Evolutionary conservation across 2,113 vertebrate species (phyloP).

Genomic region (Diadophis punctatus): DNA sequence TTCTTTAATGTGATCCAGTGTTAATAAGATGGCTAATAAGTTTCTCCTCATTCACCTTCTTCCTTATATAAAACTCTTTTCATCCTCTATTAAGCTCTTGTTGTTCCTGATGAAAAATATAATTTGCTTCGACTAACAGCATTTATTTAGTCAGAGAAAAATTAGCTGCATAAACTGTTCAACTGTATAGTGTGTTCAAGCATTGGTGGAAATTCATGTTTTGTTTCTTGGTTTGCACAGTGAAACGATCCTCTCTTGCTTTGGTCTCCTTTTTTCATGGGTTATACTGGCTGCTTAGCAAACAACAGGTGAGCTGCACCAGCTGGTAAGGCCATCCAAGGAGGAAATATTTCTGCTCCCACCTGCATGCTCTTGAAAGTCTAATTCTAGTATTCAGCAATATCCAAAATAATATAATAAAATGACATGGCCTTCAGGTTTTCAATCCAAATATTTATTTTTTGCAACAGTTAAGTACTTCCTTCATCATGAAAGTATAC

Average conservation of each 20-base stretch:
- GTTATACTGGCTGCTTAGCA: conserved; percentile 35
- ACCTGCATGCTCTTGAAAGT: conserved; percentile 27
- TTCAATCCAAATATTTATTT: not conserved
- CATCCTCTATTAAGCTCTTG: not conserved
- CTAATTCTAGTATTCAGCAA: conserved; percentile 30
- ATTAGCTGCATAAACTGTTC: not conserved
- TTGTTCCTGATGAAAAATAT: not conserved
- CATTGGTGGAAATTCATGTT: conserved; percentile 22
- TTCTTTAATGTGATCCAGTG: not conserved
- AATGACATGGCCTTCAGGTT: not conserved
- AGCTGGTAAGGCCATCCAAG: conserved; percentile 36
- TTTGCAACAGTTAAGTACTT: not conserved
- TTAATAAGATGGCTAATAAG: not conserved
- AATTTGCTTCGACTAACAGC: not conserved
- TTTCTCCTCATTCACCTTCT: not conserved
- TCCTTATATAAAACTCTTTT: not conserved
- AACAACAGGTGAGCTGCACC: conserved; percentile 46
- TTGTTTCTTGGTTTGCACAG: not conserved
- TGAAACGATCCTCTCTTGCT: not conserved
- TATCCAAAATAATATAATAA: not conserved
- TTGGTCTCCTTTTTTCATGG: conserved; percentile 16
- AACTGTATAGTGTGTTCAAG: not conserved
- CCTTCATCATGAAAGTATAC: not conserved
- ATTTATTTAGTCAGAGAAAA: not conserved
- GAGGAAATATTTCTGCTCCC: conserved; percentile 42